Percentiles rank a stretch among this genome's conserved stretches.
Conservation (phyloP, 2,797 vertebrate species). For the Gambelia wislizenii region DNA sequence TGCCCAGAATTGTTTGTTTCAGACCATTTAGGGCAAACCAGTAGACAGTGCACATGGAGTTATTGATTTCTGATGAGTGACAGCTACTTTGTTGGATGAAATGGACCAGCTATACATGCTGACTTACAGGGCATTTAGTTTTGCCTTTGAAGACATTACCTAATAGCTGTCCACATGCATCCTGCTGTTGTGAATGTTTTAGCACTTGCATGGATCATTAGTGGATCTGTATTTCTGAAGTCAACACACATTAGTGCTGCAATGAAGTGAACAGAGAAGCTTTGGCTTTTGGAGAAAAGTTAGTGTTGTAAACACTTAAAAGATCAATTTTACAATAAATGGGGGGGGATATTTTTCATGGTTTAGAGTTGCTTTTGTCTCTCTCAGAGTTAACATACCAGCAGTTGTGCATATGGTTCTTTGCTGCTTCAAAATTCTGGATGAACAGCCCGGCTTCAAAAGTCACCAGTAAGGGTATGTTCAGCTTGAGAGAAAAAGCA, state of each 20-base stretch:
- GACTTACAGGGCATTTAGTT: background rate
- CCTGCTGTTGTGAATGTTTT: background rate
- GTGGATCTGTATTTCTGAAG: background rate
- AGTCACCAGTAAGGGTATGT: background rate
- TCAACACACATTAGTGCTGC: background rate
- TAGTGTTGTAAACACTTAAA: background rate
- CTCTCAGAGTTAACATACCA: background rate
- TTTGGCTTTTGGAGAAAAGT: background rate
- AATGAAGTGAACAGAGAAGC: background rate
- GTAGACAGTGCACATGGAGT: background rate
- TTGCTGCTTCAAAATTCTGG: background rate
- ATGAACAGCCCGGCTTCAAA: background rate
- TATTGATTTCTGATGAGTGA: slow-evolving; percentile 3
- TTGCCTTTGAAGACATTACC: background rate
- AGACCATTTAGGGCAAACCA: background rate
- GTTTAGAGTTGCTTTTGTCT: background rate
- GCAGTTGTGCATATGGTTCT: background rate
- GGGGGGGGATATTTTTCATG: background rate
- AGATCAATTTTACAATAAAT: background rate
- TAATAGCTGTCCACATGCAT: background rate
- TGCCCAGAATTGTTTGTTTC: background rate
- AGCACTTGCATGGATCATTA: background rate
- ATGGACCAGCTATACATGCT: background rate
- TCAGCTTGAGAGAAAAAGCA: background rate
- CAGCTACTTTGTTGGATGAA: background rate